Conservation (phyloP, 2,113 vertebrate species). For the Lagopus muta region DNA sequence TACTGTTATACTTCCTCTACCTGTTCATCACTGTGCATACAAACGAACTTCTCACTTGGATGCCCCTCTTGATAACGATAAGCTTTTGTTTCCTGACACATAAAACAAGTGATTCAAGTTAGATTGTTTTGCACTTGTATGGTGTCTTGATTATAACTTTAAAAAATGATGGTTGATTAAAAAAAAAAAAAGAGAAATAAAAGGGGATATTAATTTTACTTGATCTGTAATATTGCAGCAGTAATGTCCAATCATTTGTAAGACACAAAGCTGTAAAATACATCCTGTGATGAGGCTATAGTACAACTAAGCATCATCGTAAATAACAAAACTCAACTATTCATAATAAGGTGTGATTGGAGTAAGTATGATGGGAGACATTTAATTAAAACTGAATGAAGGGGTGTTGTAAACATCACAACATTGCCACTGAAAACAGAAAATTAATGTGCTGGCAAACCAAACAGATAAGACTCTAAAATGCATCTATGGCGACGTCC, state of each 20-base stretch:
- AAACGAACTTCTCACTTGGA: not conserved
- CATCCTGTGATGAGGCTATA: not conserved
- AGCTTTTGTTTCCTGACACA: not conserved
- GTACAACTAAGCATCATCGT: constrained; percentile 29
- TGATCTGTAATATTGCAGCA: constrained; percentile 29
- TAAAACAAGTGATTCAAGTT: not conserved
- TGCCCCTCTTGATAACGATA: not conserved
- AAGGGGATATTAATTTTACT: constrained; percentile 65
- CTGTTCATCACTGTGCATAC: not conserved
- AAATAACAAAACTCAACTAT: constrained; percentile 72
- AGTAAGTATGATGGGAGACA: constrained; percentile 68
- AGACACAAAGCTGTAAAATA: constrained; percentile 50
- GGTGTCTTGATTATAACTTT: not conserved
- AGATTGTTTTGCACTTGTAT: not conserved
- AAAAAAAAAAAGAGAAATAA: constrained; percentile 20
- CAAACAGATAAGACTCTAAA: not conserved
- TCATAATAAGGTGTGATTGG: constrained; percentile 76
- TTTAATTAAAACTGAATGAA: constrained; percentile 77
- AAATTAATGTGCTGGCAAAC: constrained; percentile 37
- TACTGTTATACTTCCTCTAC: not conserved
- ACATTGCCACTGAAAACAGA: constrained; percentile 12
- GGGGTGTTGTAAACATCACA: constrained; percentile 44
- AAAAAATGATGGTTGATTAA: not conserved
- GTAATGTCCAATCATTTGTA: constrained; percentile 53
- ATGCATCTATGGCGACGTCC: not conserved